Evolutionary conservation across 1,140 invertebrate species (phyloP).

Genomic region (Lepidurus couesii): DNA sequence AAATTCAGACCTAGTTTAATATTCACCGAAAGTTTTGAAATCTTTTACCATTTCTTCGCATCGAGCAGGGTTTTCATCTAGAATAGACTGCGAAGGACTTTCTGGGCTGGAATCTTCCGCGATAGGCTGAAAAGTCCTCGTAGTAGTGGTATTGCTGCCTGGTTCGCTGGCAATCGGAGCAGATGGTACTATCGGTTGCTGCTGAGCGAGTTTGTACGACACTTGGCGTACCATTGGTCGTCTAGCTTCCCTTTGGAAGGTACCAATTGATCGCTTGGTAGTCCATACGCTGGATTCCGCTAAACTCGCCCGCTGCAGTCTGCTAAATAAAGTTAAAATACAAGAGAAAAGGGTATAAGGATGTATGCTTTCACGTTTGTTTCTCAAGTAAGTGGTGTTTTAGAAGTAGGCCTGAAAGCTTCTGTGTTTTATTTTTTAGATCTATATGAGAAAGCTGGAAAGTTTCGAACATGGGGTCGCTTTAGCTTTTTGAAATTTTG

Average conservation of each 20-base stretch:
- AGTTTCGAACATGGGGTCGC: too few species aligned
- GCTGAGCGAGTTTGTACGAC: constrained; percentile 70
- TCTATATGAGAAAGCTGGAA: too few species aligned
- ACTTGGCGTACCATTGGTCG: constrained; percentile 68
- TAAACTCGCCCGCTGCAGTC: neutral
- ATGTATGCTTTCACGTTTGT: neutral
- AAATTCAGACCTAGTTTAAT: neutral
- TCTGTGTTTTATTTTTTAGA: too few species aligned
- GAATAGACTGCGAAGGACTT: constrained; percentile 36
- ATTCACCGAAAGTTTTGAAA: constrained; percentile 6
- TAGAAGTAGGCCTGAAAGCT: too few species aligned
- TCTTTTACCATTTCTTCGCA: constrained; percentile 22
- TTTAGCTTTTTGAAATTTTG: too few species aligned
- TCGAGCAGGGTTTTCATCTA: constrained; percentile 35
- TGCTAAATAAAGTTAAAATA: neutral
- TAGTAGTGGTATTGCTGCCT: constrained; percentile 32
- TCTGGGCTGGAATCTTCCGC: constrained; percentile 37
- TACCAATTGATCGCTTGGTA: neutral
- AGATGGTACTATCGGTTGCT: constrained; percentile 55
- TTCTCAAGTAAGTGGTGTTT: neutral
- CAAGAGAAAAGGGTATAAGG: neutral
- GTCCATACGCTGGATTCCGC: neutral
- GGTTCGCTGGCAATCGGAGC: constrained; percentile 46
- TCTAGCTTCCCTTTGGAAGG: constrained; percentile 47
- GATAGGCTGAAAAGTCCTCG: constrained; percentile 39